phyloP scores from a whole-genome alignment of 2,113 vertebrate species.

The Myrmophylax atrothorax region DNA sequence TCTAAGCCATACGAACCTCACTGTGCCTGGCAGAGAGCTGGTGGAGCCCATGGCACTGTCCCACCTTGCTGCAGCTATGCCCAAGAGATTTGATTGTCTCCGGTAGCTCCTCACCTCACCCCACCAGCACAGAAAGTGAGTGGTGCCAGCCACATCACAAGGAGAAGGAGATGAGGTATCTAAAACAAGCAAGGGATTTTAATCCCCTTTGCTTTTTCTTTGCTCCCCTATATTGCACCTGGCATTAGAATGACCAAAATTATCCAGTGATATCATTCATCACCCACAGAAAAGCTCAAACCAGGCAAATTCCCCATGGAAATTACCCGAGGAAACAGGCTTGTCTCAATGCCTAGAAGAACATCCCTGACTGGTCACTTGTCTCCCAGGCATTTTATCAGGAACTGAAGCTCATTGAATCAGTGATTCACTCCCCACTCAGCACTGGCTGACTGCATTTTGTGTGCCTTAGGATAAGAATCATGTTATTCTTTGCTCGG shows the following conservation, averaged over 20 bases:
- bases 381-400: background rate
- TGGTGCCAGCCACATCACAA: background rate
- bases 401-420: background rate
- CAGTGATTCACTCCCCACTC: background rate
- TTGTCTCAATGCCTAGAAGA: background rate
- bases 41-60: background rate
- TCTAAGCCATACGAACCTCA: background rate
- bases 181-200: background rate
- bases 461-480: background rate
- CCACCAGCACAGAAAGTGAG: background rate
- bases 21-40: background rate
- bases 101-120: background rate
- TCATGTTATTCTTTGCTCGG: background rate
- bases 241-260: background rate
- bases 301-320: background rate
- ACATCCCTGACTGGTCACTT: background rate
- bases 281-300: background rate
- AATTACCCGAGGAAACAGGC: background rate
- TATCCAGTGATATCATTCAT: background rate
- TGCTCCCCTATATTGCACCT: background rate
- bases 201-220: background rate
- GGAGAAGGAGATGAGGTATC: background rate
- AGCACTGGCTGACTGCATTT: background rate
- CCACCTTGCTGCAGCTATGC: background rate
- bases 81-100: background rate